These are phyloP conservation scores for Megalopta genalis DNA, from an alignment of 1,140 invertebrate genomes.

Conservation along the genomic window DNA sequence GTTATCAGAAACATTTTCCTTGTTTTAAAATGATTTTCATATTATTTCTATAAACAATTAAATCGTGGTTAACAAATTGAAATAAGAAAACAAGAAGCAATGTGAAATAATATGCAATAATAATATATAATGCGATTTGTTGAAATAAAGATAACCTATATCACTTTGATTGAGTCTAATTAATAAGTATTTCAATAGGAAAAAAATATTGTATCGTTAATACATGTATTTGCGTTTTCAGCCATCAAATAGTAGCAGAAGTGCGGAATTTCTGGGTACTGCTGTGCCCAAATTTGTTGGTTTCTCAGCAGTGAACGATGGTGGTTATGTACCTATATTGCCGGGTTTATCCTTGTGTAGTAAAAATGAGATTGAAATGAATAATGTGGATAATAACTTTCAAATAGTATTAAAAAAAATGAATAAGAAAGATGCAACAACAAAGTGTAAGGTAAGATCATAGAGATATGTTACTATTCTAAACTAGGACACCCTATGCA, in stretches of 20 bases:
- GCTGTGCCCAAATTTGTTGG: constrained; percentile 84
- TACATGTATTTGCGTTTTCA: constrained; percentile 75
- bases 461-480: background rate
- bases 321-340: constrained; percentile 82
- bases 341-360: constrained; percentile 79
- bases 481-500: background rate
- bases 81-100: background rate
- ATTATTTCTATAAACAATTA: background rate
- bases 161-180: background rate
- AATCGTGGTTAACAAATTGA: background rate
- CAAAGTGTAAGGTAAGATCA: constrained; percentile 87
- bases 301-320: constrained; percentile 84
- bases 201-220: constrained; percentile 42
- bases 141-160: background rate
- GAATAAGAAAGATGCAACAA: constrained; percentile 91
- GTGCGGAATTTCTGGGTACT: constrained; percentile 86
- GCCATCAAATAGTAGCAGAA: constrained; percentile 91
- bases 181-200: background rate
- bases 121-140: background rate
- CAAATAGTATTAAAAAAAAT: constrained; percentile 87
- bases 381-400: constrained; percentile 82
- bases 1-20: background rate
- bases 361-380: constrained; percentile 81
- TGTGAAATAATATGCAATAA: background rate
- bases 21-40: background rate